These are phyloP conservation scores for Misgurnus anguillicaudatus DNA, from an alignment of 2,113 vertebrate species.

Conservation along the genomic window DNA sequence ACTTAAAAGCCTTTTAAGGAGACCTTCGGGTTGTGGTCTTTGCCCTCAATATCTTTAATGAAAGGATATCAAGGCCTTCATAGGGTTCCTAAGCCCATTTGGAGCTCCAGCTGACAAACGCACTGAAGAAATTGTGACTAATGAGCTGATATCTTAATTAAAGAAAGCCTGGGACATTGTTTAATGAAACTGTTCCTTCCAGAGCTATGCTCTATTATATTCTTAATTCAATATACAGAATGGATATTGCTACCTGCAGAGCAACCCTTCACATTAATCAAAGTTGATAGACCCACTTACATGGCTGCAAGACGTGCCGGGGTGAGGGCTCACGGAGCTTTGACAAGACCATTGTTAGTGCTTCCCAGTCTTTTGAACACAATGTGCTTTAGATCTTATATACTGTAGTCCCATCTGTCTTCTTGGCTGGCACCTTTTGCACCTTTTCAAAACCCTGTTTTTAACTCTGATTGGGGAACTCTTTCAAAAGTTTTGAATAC, in stretches of 20 bases:
- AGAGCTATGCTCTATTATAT: conserved; percentile 45
- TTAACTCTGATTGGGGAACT: background rate
- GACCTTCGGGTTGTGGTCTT: conserved; percentile 19
- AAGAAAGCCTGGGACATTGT: conserved; percentile 52
- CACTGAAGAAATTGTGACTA: conserved; percentile 51
- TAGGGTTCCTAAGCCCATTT: conserved; percentile 27
- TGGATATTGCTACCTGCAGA: conserved; percentile 48
- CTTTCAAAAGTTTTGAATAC: background rate
- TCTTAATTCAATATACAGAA: conserved; percentile 47
- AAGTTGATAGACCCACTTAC: conserved; percentile 33
- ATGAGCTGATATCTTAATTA: conserved; percentile 59
- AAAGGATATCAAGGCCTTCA: conserved; percentile 47
- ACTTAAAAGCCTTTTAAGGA: conserved; percentile 37
- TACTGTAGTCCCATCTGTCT: background rate
- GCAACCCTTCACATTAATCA: conserved; percentile 51
- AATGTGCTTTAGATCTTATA: conserved; percentile 27
- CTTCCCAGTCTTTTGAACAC: background rate
- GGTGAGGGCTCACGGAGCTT: background rate
- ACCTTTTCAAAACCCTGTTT: background rate
- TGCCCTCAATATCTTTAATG: conserved; percentile 29
- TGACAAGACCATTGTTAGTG: conserved; percentile 38
- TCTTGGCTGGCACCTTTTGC: background rate
- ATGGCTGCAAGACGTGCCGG: background rate
- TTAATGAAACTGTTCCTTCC: conserved; percentile 52
- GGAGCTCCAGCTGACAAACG: conserved; percentile 33